Evolutionary conservation across 2,113 vertebrate genomes (phyloP).

Genomic region (Rhinichthys klamathensis): DNA sequence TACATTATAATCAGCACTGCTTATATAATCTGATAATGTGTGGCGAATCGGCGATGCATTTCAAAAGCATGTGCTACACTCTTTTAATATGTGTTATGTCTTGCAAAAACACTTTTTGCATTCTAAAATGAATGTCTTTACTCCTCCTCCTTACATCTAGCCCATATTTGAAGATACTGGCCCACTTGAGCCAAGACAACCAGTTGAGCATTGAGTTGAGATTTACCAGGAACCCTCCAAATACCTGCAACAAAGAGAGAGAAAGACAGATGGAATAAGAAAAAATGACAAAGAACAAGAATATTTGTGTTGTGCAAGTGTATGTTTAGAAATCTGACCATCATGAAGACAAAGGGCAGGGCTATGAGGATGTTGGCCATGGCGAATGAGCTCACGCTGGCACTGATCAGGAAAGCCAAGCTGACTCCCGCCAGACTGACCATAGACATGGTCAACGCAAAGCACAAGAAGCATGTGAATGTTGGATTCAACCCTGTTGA

Average conservation of each 20-base stretch:
- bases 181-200: constrained; percentile 81
- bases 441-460: constrained; percentile 74
- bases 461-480: constrained; percentile 71
- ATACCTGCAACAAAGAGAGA: constrained; percentile 70
- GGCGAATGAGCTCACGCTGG: constrained; percentile 75
- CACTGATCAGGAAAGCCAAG: constrained; percentile 79
- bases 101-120: not conserved
- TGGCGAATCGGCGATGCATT: not conserved
- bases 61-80: not conserved
- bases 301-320: not conserved
- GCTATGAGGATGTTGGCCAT: constrained; percentile 79
- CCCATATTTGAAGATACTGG: constrained; percentile 81
- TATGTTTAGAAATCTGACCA: constrained; percentile 67
- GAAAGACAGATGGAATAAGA: constrained; percentile 6
- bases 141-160: constrained; percentile 70
- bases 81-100: not conserved
- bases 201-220: constrained; percentile 79
- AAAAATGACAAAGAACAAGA: constrained; percentile 18
- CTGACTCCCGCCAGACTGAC: constrained; percentile 76
- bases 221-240: constrained; percentile 80
- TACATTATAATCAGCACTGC: not conserved
- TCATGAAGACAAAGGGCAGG: constrained; percentile 82
- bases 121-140: not conserved
- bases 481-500: constrained; percentile 73
- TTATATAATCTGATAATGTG: not conserved